phyloP scores from a whole-genome alignment of 2,888 invertebrate genomes.

The Podabrus alpinus region DNA sequence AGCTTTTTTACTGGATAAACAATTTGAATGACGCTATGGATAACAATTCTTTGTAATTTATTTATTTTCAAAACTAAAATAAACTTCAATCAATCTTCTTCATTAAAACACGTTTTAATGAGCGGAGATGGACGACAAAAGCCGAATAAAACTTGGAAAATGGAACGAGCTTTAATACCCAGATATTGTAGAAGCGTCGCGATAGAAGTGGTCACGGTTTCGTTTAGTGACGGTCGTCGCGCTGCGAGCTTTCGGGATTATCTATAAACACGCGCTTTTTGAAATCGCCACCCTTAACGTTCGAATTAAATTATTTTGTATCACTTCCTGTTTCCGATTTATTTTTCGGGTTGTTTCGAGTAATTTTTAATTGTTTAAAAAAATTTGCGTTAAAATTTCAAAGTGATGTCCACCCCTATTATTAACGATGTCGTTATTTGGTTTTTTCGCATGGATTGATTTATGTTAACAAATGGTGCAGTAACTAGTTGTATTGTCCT shows the following conservation, averaged over 20 bases:
- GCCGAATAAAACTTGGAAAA: conserved; percentile 36
- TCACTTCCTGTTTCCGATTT: background rate
- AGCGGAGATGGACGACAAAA: conserved; percentile 31
- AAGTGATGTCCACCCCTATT: conserved; percentile 5
- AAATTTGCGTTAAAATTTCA: background rate
- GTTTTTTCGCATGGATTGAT: conserved; percentile 25
- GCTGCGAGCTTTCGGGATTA: background rate
- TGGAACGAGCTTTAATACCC: conserved; percentile 35
- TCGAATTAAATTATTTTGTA: background rate
- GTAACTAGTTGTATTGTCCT: conserved; percentile 44
- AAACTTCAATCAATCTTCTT: conserved; percentile 9
- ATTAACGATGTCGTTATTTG: conserved; percentile 11
- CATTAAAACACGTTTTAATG: conserved; percentile 12
- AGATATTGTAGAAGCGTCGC: conserved; percentile 21
- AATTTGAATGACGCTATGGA: background rate
- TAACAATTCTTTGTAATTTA: conserved; percentile 1
- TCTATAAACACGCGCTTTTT: conserved; percentile 12
- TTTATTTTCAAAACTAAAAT: conserved; percentile 7
- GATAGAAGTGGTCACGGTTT: conserved; percentile 24
- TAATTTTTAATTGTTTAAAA: conserved; percentile 1
- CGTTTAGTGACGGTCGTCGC: conserved; percentile 17
- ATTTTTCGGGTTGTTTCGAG: background rate
- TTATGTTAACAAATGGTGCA: conserved; percentile 36
- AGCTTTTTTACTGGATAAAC: conserved; percentile 11
- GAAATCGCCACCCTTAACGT: background rate